Base-by-base conservation (phyloP, 1,140 invertebrate species). In the Hycleus phaleratus region DNA sequence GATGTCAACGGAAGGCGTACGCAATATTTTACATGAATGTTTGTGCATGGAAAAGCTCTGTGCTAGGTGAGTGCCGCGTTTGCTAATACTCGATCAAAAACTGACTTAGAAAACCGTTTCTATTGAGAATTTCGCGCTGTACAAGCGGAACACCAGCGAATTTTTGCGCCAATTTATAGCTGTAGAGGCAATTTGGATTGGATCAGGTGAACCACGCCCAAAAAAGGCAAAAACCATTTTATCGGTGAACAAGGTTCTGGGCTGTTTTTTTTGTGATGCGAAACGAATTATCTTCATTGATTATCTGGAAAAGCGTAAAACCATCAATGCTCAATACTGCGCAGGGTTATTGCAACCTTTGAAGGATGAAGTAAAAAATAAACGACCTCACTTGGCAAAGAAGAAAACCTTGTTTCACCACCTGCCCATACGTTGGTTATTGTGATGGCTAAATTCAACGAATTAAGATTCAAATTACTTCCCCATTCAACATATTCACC, bases 181-280 rank as follows among this genome's bases (percentile, higher is more conserved):
- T 60, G 56, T 69, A 1, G 70, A 74, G 62, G 69, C 74, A 69
- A 77, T 71, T 39, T 74, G 66, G 71, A 59, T 26, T 60, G 32
- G 6, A 46, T 45, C 44, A 4, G 11, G 51, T 49, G 59, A 32
- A 32, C 32, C 3, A 32, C 4, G 60, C 59, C 66, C 64, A 61
- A 72, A 73, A 61, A 70, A 70, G 60, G 62, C 66, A 49, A 73
- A 75, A 65, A 65, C 61, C 43, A 56, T 60, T 73, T 32, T 32
- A 71, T 76, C 74, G 70, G 75, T 73, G 74, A 73, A 70, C 71
- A 71, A 71, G 73, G 73, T 74, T 71, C 72, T 73, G 74, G 72
- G 68, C 68, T 63, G 70, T 66, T 71, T 73, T 76, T 74, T 67
- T 69, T 77, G 68, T 73, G 67, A 71, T 68, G 56, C 63, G 59